These are phyloP conservation scores for Scelioninae gen. 1 DNA, from an alignment of 2,888 invertebrate genomes.

Conservation along the genomic window DNA sequence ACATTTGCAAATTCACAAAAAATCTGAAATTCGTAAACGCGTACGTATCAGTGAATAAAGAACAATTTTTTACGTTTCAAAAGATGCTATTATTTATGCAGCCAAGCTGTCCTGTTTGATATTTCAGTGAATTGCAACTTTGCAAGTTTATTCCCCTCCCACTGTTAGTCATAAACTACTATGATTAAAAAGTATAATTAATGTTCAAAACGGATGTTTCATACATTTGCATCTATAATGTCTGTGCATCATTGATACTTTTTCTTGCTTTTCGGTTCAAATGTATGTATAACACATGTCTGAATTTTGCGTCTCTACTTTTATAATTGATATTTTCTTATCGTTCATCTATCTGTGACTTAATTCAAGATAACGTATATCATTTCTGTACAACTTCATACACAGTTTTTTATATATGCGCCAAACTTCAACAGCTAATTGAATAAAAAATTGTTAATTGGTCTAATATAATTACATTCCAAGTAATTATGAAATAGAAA, in stretches of 20 bases:
- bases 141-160: conserved; percentile 66
- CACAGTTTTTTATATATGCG: neutral
- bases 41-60: conserved; percentile 10
- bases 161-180: conserved; percentile 65
- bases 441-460: neutral
- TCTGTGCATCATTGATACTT: conserved; percentile 51
- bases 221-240: conserved; percentile 55
- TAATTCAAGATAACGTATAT: conserved; percentile 6
- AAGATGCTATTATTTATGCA: conserved; percentile 52
- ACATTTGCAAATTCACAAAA: neutral
- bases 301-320: conserved; percentile 32
- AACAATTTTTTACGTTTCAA: conserved; percentile 36
- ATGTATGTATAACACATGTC: neutral
- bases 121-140: conserved; percentile 74
- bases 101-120: conserved; percentile 37
- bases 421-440: neutral
- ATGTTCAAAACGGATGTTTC: conserved; percentile 62
- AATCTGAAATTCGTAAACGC: conserved; percentile 16
- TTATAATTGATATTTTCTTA: neutral
- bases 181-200: conserved; percentile 73
- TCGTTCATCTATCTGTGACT: neutral
- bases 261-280: conserved; percentile 33
- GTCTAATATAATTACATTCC: no score
- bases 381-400: neutral
- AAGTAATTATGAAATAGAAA: no score